Base-by-base conservation (phyloP, 2,113 vertebrate species). In the Lepisosteus osseus region DNA sequence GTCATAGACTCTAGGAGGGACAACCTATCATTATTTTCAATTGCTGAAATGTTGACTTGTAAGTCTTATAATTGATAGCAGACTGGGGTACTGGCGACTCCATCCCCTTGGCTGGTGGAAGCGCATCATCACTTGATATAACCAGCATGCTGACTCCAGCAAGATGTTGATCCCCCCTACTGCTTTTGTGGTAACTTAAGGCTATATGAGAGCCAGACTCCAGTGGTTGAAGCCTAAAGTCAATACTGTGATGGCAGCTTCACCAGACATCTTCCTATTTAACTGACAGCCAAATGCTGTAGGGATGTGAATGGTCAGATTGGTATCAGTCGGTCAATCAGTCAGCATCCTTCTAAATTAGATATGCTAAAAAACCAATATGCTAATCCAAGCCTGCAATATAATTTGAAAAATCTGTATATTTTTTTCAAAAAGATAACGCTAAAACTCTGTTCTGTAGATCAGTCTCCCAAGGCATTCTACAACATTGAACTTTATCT, bases 31-130 rank as follows among this genome's bases (percentile, higher is more conserved):
- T 89, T 86, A 87, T 83, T 88, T 85, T 83, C 80, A 80, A 81
- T 77, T 83, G 70, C 68, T 79, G 29, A 55, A 70, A 75, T n/a
- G 57, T 63, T 57, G 76, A 74, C 79, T 76, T 80, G 73, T 77
- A 76, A 86, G 77, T 79, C 81, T 80, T 79, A 77, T 90, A 90
- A 92, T 90, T 85, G 86, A 81, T 87, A 81, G 76, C 89, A 90
- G 84, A 84, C 70, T 41, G 67, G 59, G 54, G 67, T 14, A 57
- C 45, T 69, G 72, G 72, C 57, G 42, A 17, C 64, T 69, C 9
- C 7, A 42, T 15, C 56, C 65, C 66, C 15, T 41, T 54, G 65
- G 61, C 73, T 66, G 68, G 54, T 41, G 73, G 55, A 66, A 66
- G 45, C 62, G 7, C 63, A 65, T 45, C 45, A 54, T 11, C 43